Evolutionary conservation across 2,797 vertebrate species (phyloP).

Genomic region (Oceanodroma leucorhoa): DNA sequence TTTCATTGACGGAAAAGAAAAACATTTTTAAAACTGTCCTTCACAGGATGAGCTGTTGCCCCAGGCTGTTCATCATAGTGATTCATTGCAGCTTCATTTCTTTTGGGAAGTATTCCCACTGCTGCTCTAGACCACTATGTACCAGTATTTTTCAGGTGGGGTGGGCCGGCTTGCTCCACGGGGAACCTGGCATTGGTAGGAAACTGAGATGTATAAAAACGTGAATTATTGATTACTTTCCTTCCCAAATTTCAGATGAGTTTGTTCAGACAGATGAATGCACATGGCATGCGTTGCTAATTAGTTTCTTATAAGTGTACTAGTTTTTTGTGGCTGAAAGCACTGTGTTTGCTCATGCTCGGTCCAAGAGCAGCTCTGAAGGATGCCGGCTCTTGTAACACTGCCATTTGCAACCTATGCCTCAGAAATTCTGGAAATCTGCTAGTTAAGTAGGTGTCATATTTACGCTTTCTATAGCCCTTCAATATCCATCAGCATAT

Average conservation of each 20-base stretch:
- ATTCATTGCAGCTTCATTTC: background rate
- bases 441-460: background rate
- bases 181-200: background rate
- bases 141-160: background rate
- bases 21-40: background rate
- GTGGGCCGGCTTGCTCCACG: background rate
- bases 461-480: background rate
- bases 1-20: background rate
- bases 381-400: background rate
- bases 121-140: background rate
- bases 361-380: constrained; percentile 1
- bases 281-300: background rate
- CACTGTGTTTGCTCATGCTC: background rate
- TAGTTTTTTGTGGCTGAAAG: background rate
- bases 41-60: background rate
- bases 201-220: background rate
- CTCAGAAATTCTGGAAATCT: background rate
- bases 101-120: background rate
- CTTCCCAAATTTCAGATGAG: background rate
- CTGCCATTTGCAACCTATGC: background rate
- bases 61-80: background rate
- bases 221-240: background rate
- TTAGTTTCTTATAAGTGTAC: background rate
- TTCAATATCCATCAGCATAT: background rate
- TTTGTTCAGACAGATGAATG: background rate